Evolutionary conservation across 2,113 vertebrate species (phyloP).

Genomic region (Amblyornis subalaris): DNA sequence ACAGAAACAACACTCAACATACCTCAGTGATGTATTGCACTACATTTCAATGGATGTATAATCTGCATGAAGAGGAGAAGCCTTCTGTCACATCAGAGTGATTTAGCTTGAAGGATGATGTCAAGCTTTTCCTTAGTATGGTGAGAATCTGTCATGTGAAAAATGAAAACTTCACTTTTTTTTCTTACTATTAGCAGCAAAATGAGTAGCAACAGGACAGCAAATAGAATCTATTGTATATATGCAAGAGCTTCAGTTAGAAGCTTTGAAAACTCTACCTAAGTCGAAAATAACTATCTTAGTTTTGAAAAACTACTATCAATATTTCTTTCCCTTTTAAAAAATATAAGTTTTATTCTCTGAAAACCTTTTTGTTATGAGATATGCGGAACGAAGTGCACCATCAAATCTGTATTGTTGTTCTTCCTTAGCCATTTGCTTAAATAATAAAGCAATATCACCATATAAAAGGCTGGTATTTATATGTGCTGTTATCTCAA

Average conservation of each 20-base stretch:
- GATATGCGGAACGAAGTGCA: background rate
- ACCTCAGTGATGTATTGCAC: slow-evolving; percentile 28
- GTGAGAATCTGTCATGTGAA: background rate
- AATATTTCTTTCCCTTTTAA: background rate
- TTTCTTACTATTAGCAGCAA: background rate
- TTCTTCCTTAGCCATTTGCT: background rate
- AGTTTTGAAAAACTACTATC: background rate
- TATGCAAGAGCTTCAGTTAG: background rate
- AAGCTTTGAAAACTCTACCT: background rate
- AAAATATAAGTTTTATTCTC: background rate
- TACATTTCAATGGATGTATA: background rate
- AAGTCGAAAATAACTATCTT: background rate
- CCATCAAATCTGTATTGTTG: background rate
- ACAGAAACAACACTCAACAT: background rate
- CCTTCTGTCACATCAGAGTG: background rate
- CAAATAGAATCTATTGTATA: background rate
- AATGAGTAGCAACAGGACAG: background rate
- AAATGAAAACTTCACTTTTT: background rate
- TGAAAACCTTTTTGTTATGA: background rate
- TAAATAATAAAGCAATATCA: slow-evolving; percentile 24
- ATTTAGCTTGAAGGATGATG: background rate
- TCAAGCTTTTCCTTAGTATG: background rate
- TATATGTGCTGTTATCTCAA: background rate
- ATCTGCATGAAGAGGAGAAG: background rate
- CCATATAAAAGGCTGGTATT: background rate